Evolutionary conservation across 2,888 invertebrate species (phyloP).

Genomic region (Apamea anceps): DNA sequence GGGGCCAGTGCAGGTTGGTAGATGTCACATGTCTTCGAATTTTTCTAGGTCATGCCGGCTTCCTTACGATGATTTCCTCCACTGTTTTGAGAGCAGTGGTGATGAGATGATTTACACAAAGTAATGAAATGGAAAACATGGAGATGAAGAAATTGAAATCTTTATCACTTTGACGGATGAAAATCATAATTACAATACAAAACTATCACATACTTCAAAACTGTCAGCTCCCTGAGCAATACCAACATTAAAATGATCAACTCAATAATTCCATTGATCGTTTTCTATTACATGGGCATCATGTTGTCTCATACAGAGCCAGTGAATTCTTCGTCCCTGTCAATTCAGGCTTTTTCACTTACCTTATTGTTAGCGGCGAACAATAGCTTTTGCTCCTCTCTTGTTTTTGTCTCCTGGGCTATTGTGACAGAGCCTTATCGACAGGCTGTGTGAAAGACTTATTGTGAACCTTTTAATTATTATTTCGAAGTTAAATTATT

Average conservation of each 20-base stretch:
- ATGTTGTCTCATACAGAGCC: slow-evolving; percentile 66
- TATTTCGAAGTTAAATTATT: slow-evolving; percentile 54
- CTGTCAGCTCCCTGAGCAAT: not conserved
- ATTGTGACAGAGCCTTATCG: slow-evolving; percentile 81
- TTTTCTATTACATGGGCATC: slow-evolving; percentile 53
- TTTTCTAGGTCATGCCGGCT: too few relatives aligned
- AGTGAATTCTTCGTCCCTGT: slow-evolving; percentile 72
- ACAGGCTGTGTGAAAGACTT: slow-evolving; percentile 69
- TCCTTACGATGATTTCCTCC: too few relatives aligned
- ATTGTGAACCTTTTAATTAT: slow-evolving; percentile 66
- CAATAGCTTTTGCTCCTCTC: slow-evolving; percentile 78
- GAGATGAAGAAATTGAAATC: not conserved
- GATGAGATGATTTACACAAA: too few relatives aligned
- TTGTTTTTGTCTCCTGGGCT: slow-evolving; percentile 81
- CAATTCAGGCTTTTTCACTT: slow-evolving; percentile 82
- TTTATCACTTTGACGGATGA: not conserved
- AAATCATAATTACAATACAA: not conserved
- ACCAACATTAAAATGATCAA: slow-evolving; percentile 24
- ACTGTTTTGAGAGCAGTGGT: too few relatives aligned
- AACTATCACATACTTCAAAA: not conserved
- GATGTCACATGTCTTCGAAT: too few relatives aligned
- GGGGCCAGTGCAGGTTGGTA: too few relatives aligned
- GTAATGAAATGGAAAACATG: too few relatives aligned
- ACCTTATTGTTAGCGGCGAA: slow-evolving; percentile 80
- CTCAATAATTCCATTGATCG: slow-evolving; percentile 46